Conservation (phyloP, 2,888 invertebrate genomes). For the Leucozona laternaria region DNA sequence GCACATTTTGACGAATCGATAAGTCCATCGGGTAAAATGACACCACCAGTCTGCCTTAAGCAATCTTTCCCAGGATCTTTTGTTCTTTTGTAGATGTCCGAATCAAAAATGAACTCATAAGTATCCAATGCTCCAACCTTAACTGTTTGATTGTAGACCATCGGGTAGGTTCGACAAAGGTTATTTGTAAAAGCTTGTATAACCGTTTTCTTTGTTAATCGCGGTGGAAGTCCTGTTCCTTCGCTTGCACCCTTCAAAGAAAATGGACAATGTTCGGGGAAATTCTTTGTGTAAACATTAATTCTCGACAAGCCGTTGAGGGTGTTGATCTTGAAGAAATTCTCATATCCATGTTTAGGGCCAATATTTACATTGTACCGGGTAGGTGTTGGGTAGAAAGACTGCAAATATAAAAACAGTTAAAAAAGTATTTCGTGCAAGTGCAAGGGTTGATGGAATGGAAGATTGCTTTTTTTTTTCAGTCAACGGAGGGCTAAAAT, state of each 20-base stretch:
- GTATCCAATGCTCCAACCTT: slow-evolving; percentile 37
- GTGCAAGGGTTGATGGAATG: no score
- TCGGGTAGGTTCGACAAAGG: slow-evolving; percentile 64
- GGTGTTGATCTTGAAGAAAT: slow-evolving; percentile 76
- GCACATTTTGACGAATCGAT: slow-evolving; percentile 88
- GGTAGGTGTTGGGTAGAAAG: slow-evolving; percentile 50
- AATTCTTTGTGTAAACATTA: slow-evolving; percentile 28
- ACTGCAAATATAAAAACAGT: slow-evolving; percentile 19
- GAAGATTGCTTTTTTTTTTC: no score
- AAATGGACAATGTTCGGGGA: slow-evolving; percentile 63
- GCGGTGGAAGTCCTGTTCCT: slow-evolving; percentile 70
- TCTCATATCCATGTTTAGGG: slow-evolving; percentile 62
- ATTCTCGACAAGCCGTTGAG: slow-evolving; percentile 63
- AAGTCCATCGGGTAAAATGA: slow-evolving; percentile 85
- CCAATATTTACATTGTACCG: slow-evolving; percentile 75
- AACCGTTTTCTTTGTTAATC: slow-evolving; percentile 45
- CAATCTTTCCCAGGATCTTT: slow-evolving; percentile 59
- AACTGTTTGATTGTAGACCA: slow-evolving; percentile 62
- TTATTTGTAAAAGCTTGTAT: slow-evolving; percentile 49
- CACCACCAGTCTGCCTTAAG: slow-evolving; percentile 76
- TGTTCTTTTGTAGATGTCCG: slow-evolving; percentile 49
- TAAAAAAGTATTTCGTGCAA: neutral
- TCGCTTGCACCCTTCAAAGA: slow-evolving; percentile 69
- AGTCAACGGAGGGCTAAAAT: no score
- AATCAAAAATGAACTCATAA: slow-evolving; percentile 49